phyloP scores from a whole-genome alignment of 2,888 invertebrate genomes.

The Sarcophaga caerulescens region DNA sequence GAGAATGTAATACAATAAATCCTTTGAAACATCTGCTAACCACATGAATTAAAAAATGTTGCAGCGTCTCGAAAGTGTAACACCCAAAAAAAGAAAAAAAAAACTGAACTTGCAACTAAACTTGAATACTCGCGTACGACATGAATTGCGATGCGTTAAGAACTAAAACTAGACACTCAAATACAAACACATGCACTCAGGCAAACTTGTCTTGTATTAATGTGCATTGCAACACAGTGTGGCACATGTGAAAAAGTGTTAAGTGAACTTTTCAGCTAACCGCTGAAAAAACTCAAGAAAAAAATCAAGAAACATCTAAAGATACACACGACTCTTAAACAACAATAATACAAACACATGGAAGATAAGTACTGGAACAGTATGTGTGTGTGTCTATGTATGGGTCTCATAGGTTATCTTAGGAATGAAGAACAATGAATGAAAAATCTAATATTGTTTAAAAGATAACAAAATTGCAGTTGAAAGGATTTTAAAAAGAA shows the following conservation, averaged over 20 bases:
- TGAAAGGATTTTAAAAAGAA: slow-evolving; percentile 70
- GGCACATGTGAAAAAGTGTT: slow-evolving; percentile 56
- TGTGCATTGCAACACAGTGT: not conserved
- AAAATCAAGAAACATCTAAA: not conserved
- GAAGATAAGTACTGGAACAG: not conserved
- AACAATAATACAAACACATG: not conserved
- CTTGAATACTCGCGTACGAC: not conserved
- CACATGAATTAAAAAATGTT: slow-evolving; percentile 36
- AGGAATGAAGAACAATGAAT: slow-evolving; percentile 42
- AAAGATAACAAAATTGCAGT: slow-evolving; percentile 73
- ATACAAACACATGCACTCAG: not conserved
- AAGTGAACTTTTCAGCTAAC: slow-evolving; percentile 58
- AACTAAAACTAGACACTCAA: slow-evolving; percentile 8
- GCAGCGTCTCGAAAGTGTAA: not conserved
- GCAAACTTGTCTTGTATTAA: not conserved
- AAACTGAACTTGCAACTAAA: not conserved
- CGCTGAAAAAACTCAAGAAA: slow-evolving; percentile 31
- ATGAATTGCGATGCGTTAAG: slow-evolving; percentile 23
- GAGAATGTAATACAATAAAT: slow-evolving; percentile 29
- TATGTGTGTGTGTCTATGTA: too few species aligned
- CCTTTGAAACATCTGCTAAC: slow-evolving; percentile 65
- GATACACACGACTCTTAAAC: slow-evolving; percentile 30
- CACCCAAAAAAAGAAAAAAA: not conserved
- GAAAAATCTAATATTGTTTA: slow-evolving; percentile 61
- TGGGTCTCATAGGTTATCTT: not conserved